Evolutionary conservation across 2,888 invertebrate genomes (phyloP).

Genomic region (Cancer borealis): DNA sequence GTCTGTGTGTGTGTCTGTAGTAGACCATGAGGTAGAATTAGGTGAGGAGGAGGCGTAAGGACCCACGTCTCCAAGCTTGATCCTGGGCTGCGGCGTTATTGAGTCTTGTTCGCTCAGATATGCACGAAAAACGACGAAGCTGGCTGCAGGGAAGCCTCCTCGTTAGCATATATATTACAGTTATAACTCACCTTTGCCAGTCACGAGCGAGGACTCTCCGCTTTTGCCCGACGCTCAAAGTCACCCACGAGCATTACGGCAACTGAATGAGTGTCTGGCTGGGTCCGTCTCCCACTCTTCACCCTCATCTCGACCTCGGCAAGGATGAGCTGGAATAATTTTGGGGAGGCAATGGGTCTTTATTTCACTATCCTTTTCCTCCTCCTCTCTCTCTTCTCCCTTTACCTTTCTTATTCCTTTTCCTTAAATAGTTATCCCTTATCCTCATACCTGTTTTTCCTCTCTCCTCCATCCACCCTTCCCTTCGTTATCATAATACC

Average conservation of each 20-base stretch:
- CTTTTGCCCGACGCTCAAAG: not conserved
- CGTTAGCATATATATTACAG: slow-evolving; percentile 37
- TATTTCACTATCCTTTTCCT: not conserved
- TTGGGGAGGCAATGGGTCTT: not conserved
- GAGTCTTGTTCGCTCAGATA: slow-evolving; percentile 29
- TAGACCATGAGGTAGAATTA: not conserved
- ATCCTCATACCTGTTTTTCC: not conserved
- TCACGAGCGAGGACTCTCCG: slow-evolving; percentile 7
- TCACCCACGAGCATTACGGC: not conserved
- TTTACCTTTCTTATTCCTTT: not conserved
- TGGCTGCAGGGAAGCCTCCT: slow-evolving; percentile 8
- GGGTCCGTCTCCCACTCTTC: not conserved
- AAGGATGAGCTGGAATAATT: not conserved
- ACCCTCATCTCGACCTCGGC: not conserved
- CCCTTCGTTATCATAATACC: slow-evolving; percentile 6
- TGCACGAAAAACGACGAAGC: slow-evolving; percentile 17
- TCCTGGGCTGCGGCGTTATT: not conserved
- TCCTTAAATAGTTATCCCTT: not conserved
- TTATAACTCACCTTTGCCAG: slow-evolving; percentile 33
- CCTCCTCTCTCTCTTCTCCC: not conserved
- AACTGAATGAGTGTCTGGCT: not conserved
- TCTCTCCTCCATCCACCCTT: not conserved
- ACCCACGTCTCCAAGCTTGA: not conserved
- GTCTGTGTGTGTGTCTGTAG: not conserved
- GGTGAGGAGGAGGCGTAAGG: not conserved